Conservation (phyloP, 1,140 invertebrate species). For the Drosophila arizonae region DNA sequence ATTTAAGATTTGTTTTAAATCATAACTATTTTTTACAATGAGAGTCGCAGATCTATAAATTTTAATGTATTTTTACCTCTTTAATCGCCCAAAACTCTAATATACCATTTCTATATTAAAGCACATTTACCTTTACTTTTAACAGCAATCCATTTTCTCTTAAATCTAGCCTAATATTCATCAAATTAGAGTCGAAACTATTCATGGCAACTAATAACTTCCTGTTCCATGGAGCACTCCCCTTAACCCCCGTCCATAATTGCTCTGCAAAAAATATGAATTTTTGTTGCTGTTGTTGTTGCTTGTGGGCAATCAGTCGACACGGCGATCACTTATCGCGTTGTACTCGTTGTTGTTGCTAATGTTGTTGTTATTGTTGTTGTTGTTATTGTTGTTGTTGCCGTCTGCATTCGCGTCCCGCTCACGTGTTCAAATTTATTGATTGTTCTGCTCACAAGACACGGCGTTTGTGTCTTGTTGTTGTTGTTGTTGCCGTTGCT, state of each 20-base stretch:
- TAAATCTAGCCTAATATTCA: background rate
- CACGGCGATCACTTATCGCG: slow-evolving; percentile 75
- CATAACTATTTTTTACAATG: too few species aligned
- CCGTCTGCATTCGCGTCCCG: slow-evolving; percentile 62
- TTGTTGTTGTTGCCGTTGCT: slow-evolving; percentile 4
- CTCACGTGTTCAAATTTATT: slow-evolving; percentile 82
- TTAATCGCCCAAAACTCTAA: too few species aligned
- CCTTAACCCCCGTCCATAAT: background rate
- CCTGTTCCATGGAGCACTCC: background rate
- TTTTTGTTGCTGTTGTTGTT: slow-evolving; percentile 35
- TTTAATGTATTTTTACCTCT: too few species aligned
- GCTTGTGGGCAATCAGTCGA: slow-evolving; percentile 70
- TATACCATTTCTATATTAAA: too few species aligned
- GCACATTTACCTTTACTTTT: too few species aligned
- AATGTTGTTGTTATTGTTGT: slow-evolving; percentile 7
- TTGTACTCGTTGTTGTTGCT: slow-evolving; percentile 34
- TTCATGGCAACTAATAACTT: slow-evolving; percentile 22
- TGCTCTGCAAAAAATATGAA: slow-evolving; percentile 17
- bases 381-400: slow-evolving; percentile 38
- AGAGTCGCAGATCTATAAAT: too few species aligned
- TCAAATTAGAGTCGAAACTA: slow-evolving; percentile 17
- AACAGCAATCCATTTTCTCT: background rate
- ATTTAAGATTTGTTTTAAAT: too few species aligned
- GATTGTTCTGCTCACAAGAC: slow-evolving; percentile 78
- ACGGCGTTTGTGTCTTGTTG: slow-evolving; percentile 61